A percentile compares a stretch with the other conserved stretches of the same genome.
These are phyloP conservation scores for Lepisosteus oculatus DNA, from an alignment of 2,113 vertebrate genomes.

Conservation along the genomic window DNA sequence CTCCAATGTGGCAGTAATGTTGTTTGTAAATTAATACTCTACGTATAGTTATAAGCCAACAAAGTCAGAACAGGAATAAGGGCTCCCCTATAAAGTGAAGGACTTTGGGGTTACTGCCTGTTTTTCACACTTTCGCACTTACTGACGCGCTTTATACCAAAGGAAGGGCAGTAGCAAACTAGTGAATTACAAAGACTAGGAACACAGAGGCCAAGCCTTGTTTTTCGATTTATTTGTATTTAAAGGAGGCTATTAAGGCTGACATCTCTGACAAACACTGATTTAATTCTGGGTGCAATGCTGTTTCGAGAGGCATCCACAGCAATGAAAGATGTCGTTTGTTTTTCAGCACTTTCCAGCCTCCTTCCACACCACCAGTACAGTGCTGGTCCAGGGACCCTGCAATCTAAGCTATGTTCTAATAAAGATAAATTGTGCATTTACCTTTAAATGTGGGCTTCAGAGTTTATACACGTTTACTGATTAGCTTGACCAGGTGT, in stretches of 20 bases:
- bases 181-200: background rate
- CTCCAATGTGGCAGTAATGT: too few species aligned
- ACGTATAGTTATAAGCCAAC: too few species aligned
- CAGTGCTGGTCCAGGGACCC: constrained; percentile 6
- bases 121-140: too few species aligned
- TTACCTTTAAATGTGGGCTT: background rate
- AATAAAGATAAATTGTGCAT: constrained; percentile 21
- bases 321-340: constrained; percentile 34
- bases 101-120: too few species aligned
- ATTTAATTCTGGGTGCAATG: constrained; percentile 27
- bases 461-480: background rate
- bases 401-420: background rate
- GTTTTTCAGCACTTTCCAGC: constrained; percentile 19
- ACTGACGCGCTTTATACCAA: background rate
- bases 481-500: background rate
- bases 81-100: too few species aligned
- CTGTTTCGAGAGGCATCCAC: constrained; percentile 28
- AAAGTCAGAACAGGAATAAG: too few species aligned
- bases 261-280: constrained; percentile 23
- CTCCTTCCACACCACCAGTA: constrained; percentile 1
- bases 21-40: too few species aligned
- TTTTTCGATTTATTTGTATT: constrained; percentile 26
- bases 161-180: background rate
- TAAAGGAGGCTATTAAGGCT: constrained; percentile 6
- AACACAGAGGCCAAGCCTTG: background rate